Evolutionary conservation across 1,140 invertebrate species (phyloP), one percentile per base, ranked within the genome.

Genomic region (Aphelinus atriplicis): DNA sequence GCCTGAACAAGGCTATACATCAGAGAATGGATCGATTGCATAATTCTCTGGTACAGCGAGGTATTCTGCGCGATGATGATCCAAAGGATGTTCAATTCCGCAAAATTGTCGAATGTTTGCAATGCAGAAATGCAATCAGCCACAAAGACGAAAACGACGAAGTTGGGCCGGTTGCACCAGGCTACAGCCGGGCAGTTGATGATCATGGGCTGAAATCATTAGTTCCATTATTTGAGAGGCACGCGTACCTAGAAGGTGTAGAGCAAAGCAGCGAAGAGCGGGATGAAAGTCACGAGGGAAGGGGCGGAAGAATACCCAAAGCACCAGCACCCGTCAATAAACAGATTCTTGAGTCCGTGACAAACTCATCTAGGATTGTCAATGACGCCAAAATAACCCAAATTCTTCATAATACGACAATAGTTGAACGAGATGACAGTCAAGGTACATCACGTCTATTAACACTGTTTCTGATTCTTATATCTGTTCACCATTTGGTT

Each of bases 31-130:
- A 70, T 4, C n/a, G 26, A 1, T 26, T 70, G 2, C 62, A 58
- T 6, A 50, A 7, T 2, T 58, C 3, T 10, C 26, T 69, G 7
- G 42, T 51, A 3, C 53, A 65, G 4, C 60, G 58, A 2, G 67
- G 47, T 3, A 56, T 74, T 10, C 45, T 74, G 7, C 55, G 7
- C 7, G 51, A 62, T 2, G 63, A 1, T 7, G 73, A 75, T 9
- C n/a, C 73, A 9, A 70, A 57, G 1, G 61, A 70, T 4, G 45
- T 42, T 1, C 69, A 69, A 7, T 65, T 70, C 26, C 55, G 43
- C 2, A 70, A 67, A 9, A 66, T 76, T n/a, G 0, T 71, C 3
- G 74, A 76, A 7, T 76, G 74, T 45, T 56, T 76, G 1, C 68
- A 71, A 7, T 76, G 74, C 43, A 55, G 50, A 0, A 61, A 76